Percentiles rank a stretch among this genome's conserved stretches.
These are phyloP conservation scores for Agelastica alni DNA, from an alignment of 2,888 invertebrate genomes.

Conservation along the genomic window DNA sequence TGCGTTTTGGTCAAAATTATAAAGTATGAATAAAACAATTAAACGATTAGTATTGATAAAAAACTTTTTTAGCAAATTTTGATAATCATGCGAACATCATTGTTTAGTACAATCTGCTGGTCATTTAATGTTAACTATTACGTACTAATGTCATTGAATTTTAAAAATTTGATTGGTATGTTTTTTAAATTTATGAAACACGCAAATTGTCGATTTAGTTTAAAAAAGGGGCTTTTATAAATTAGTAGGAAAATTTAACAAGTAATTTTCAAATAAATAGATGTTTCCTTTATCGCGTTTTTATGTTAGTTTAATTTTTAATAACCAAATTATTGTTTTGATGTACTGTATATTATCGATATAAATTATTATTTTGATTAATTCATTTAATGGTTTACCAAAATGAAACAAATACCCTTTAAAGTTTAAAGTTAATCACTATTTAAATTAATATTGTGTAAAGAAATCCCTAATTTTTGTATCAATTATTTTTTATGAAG, in stretches of 20 bases:
- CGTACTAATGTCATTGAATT: slow-evolving; percentile 24
- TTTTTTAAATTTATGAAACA: slow-evolving; percentile 23
- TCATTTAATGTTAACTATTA: slow-evolving; percentile 5
- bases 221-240: slow-evolving; percentile 18
- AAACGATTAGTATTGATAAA: too few relatives aligned
- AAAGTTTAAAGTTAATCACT: too few relatives aligned
- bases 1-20: too few relatives aligned
- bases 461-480: too few relatives aligned
- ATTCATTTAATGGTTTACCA: too few relatives aligned
- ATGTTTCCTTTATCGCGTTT: not conserved
- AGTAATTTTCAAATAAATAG: slow-evolving; percentile 9
- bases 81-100: slow-evolving; percentile 8
- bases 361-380: too few relatives aligned
- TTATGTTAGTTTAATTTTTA: slow-evolving; percentile 1
- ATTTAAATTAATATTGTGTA: too few relatives aligned
- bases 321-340: slow-evolving; percentile 2
- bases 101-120: not conserved
- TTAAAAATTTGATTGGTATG: slow-evolving; percentile 28
- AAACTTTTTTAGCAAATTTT: too few relatives aligned
- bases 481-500: too few relatives aligned
- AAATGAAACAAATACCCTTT: too few relatives aligned
- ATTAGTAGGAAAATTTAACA: slow-evolving; percentile 20
- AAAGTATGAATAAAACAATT: too few relatives aligned
- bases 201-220: slow-evolving; percentile 27
- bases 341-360: too few relatives aligned